These are phyloP conservation scores for Holacanthella duospinosa DNA, from an alignment of 2,888 invertebrate species.

Conservation along the genomic window DNA sequence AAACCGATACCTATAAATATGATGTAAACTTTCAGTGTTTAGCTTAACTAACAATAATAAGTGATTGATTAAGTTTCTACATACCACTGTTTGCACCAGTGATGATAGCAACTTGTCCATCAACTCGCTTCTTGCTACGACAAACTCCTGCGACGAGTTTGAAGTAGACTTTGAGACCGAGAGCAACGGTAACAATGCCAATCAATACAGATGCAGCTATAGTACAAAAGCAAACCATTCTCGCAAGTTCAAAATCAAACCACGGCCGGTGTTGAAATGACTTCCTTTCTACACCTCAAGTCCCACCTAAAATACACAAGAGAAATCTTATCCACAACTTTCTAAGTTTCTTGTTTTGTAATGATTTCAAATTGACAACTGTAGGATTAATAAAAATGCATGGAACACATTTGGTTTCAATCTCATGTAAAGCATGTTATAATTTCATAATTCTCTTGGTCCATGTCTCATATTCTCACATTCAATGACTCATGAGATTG, in stretches of 20 bases:
- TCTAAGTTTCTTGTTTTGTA: not conserved
- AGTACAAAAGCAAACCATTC: not conserved
- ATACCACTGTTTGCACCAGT: conserved; percentile 41
- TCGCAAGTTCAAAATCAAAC: not conserved
- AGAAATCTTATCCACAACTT: not conserved
- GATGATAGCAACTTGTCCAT: conserved; percentile 41
- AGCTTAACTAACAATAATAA: not conserved
- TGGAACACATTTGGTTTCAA: too few relatives aligned
- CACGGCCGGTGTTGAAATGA: too few relatives aligned
- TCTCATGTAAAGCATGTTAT: too few relatives aligned
- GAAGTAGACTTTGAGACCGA: conserved; percentile 36
- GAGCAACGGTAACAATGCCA: conserved; percentile 7
- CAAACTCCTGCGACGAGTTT: conserved; percentile 38
- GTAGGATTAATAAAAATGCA: too few relatives aligned
- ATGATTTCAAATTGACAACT: too few relatives aligned
- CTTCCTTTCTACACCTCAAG: not conserved
- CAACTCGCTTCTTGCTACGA: conserved; percentile 39
- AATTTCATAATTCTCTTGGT: too few relatives aligned
- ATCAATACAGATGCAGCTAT: not conserved
- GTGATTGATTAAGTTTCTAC: not conserved
- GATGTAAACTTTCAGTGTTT: too few relatives aligned
- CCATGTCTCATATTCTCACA: too few relatives aligned
- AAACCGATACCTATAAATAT: conserved; percentile 39
- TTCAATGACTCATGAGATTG: too few relatives aligned
- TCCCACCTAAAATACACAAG: not conserved